Evolutionary conservation across 2,888 invertebrate genomes (phyloP).

Genomic region (Campoplex capitator): DNA sequence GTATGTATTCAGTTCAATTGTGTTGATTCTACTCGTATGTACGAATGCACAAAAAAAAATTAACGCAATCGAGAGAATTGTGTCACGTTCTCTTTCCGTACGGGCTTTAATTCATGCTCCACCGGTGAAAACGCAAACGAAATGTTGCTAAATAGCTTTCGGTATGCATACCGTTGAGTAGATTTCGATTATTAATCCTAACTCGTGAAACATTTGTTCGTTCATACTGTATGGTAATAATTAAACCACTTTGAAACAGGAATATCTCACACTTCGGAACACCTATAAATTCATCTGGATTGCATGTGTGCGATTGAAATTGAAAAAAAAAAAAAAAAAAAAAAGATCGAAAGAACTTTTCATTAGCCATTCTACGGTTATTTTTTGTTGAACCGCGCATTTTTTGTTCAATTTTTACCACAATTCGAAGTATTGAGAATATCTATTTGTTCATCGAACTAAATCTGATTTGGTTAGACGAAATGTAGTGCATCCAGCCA

Average conservation of each 20-base stretch:
- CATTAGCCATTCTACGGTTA: neutral
- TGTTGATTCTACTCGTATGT: neutral
- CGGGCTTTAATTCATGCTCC: neutral
- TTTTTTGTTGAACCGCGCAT: neutral
- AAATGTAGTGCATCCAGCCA: too few species aligned
- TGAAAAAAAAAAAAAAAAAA: neutral
- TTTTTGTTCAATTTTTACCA: neutral
- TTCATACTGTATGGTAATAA: neutral
- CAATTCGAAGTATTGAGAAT: neutral
- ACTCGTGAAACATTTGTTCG: neutral
- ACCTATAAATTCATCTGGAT: neutral
- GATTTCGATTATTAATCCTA: conserved; percentile 14
- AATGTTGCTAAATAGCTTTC: neutral
- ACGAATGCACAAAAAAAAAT: neutral
- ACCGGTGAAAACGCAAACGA: conserved; percentile 8
- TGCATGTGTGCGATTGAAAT: neutral
- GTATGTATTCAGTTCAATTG: neutral
- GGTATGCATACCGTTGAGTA: neutral
- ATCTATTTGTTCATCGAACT: too few species aligned
- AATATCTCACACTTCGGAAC: neutral
- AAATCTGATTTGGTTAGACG: too few species aligned
- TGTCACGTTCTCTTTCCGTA: neutral
- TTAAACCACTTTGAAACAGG: neutral
- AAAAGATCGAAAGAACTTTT: neutral
- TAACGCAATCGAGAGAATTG: neutral